Base-by-base conservation (phyloP, 1,140 invertebrate genomes). In the Heliconius congener region DNA sequence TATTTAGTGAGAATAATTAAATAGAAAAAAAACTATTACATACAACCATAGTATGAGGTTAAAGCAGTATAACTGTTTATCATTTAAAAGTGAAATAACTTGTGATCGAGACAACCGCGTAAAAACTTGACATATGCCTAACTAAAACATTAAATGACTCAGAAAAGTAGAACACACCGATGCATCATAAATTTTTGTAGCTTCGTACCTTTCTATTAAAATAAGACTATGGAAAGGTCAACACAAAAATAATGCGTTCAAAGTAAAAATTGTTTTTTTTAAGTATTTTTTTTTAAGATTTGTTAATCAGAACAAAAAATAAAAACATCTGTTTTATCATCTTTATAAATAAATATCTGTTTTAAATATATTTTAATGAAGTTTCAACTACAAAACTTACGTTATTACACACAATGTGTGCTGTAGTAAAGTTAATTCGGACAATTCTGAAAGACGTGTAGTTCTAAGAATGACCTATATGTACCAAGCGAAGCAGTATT, bases 161-260 rank as follows among this genome's bases (percentile, higher is more conserved):
- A 66, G 60, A 66, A 66, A 66, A 66, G 9, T 66, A 66, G 23
- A 66, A 66, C 23, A 57, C 55, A 30, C 60, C 9, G 0, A 30
- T 66, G 11, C 19, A 57, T 3, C 3, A 16, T 27, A 66, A 30
- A 13, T 66, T 66, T 30, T 3, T 13, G 55, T 60, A 23, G 16
- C 6, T 19, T 19, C n/a, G n/a, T 60, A 27, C 19, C 55, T 57
- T 57, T 57, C 52, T n/a, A 55, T 8, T 55, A 18, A 19, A 55
- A 11, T 46, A 50, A 18, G 1, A 52, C 5, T 52, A 52, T 30
- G 27, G 30, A 11, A 66, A 27, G 23, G 16, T 66, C 11, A 66
- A 57, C 55, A 23, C 9, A n/a, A 66, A 66, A 66, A 16, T 11
- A 66, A 66, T 66, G 60, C 60, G 60, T 66, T 66, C 60, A 66